Percentiles rank a stretch among this genome's conserved stretches.
phyloP scores from a whole-genome alignment of 1,140 invertebrate genomes.

The Drosophila teissieri region DNA sequence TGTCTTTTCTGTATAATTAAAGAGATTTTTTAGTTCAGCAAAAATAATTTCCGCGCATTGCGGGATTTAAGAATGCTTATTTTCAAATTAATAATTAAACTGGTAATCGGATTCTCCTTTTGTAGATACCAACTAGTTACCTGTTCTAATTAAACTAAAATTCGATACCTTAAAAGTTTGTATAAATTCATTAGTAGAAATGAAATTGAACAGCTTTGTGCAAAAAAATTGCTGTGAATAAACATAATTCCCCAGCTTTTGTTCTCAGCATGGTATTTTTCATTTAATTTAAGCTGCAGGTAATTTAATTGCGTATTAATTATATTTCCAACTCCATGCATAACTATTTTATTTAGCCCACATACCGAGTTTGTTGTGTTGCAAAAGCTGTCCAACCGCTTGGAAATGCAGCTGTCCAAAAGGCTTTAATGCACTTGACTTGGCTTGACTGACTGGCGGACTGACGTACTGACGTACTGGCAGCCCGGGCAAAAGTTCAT shows the following conservation, averaged over 20 bases:
- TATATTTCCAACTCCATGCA: neutral
- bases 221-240: neutral
- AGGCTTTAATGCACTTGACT: slow-evolving; percentile 36
- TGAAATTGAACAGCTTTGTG: neutral
- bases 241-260: neutral
- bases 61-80: no score
- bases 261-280: slow-evolving; percentile 3
- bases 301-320: slow-evolving; percentile 11
- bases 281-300: neutral
- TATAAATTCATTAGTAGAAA: neutral
- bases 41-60: no score
- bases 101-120: no score
- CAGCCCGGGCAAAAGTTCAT: slow-evolving; percentile 33
- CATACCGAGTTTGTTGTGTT: slow-evolving; percentile 16
- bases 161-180: neutral
- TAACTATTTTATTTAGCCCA: slow-evolving; percentile 17
- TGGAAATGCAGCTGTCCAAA: slow-evolving; percentile 41
- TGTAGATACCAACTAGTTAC: no score
- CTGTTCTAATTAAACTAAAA: no score
- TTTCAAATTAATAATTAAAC: no score
- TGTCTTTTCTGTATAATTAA: no score
- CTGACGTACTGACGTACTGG: slow-evolving; percentile 27
- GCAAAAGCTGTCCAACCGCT: slow-evolving; percentile 19
- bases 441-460: slow-evolving; percentile 20
- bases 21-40: no score